A percentile compares a stretch with the other conserved stretches of the same genome.
Evolutionary conservation across 2,113 vertebrate species (phyloP).

Genomic region (Varanus salvator): DNA sequence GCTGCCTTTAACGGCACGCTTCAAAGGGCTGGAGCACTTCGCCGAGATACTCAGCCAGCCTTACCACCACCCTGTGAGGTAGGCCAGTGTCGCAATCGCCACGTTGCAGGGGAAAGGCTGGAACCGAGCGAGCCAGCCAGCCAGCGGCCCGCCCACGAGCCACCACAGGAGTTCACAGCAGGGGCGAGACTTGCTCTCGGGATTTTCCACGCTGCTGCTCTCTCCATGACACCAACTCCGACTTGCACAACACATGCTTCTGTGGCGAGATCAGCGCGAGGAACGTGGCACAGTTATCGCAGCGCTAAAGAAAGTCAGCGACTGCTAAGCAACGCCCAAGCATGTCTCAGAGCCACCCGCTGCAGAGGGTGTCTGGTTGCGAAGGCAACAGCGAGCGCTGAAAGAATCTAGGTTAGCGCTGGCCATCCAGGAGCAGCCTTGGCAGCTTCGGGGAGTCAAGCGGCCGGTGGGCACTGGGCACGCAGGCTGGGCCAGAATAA

Average conservation of each 20-base stretch:
- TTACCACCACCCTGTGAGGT: neutral
- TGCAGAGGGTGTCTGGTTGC: neutral
- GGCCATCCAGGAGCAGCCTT: neutral
- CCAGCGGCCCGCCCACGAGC: no score
- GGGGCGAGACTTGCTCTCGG: neutral
- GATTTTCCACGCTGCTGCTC: constrained; percentile 4
- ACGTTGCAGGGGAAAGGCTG: neutral
- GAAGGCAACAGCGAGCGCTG: neutral
- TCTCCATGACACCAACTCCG: neutral
- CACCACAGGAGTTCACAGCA: neutral
- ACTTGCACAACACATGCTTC: neutral
- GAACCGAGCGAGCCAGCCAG: neutral
- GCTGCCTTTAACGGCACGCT: neutral
- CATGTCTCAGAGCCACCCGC: constrained; percentile 12
- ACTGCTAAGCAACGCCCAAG: constrained; percentile 46
- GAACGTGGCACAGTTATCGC: constrained; percentile 13
- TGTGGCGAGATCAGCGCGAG: neutral
- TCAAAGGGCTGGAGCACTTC: neutral
- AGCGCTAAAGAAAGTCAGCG: neutral
- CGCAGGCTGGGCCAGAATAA: neutral
- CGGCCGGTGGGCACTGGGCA: neutral
- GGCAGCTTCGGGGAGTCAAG: neutral
- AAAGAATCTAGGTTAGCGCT: neutral
- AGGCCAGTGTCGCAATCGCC: neutral
- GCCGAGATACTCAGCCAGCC: neutral